phyloP scores from a whole-genome alignment of 2,888 invertebrate genomes.

The Limnephilus rhombicus region DNA sequence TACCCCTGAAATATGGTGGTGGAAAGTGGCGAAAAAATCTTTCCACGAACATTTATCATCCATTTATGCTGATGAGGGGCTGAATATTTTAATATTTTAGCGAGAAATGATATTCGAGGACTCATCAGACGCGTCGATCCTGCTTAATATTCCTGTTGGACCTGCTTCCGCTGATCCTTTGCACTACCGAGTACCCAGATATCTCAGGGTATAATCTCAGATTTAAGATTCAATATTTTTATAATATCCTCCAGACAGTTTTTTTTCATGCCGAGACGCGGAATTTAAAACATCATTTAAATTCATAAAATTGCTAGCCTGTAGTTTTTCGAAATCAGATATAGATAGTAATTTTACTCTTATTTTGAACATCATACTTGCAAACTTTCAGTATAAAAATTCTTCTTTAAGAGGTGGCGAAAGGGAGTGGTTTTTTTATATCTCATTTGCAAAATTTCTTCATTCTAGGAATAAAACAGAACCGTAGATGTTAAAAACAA shows the following conservation, averaged over 20 bases:
- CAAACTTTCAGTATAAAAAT: too few relatives aligned
- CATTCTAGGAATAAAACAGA: too few relatives aligned
- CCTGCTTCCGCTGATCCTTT: neutral
- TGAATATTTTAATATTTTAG: neutral
- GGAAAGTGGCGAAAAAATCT: neutral
- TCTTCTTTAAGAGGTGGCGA: too few relatives aligned
- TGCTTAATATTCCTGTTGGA: conserved; percentile 1
- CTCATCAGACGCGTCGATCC: neutral
- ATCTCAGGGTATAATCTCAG: neutral
- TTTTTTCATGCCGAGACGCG: neutral
- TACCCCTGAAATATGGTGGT: neutral
- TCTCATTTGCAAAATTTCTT: too few relatives aligned
- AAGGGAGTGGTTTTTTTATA: too few relatives aligned
- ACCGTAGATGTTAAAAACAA: too few relatives aligned
- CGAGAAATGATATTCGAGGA: conserved; percentile 1
- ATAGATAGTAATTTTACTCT: too few relatives aligned
- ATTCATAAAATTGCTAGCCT: too few relatives aligned
- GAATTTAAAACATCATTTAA: neutral
- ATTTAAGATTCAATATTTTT: neutral
- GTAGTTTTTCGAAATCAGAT: too few relatives aligned
- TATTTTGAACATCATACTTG: too few relatives aligned
- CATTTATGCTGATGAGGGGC: neutral
- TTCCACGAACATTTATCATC: neutral
- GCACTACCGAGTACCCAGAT: neutral
- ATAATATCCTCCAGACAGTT: neutral